Percentiles rank a stretch among this genome's conserved stretches.
Conservation (phyloP, 2,113 vertebrate species). For the Siniperca chuatsi region DNA sequence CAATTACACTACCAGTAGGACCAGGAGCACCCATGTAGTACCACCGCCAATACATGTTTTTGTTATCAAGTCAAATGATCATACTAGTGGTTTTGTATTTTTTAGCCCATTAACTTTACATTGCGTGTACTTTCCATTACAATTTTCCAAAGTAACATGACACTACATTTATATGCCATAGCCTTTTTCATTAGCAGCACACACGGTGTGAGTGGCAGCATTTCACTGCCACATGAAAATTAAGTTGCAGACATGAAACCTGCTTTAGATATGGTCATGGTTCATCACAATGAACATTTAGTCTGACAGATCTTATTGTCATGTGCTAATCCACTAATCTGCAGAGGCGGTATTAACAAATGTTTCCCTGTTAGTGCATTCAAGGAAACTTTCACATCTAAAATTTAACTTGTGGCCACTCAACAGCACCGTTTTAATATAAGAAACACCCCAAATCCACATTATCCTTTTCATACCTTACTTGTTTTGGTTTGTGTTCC, state of each 20-base stretch:
- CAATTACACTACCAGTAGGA: conserved; percentile 92
- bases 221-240: too few relatives aligned
- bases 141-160: neutral
- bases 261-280: too few relatives aligned
- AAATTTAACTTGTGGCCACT: neutral
- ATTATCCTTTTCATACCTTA: neutral
- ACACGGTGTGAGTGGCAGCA: too few relatives aligned
- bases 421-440: neutral
- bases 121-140: neutral
- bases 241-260: too few relatives aligned
- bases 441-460: neutral
- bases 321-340: neutral
- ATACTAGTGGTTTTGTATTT: neutral
- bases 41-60: neutral
- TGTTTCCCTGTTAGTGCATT: neutral
- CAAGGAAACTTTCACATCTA: neutral
- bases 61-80: neutral
- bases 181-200: neutral
- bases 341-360: neutral
- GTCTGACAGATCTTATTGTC: neutral
- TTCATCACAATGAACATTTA: too few relatives aligned
- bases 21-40: neutral
- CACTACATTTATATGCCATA: neutral
- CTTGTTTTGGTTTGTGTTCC: neutral
- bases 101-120: neutral